phyloP scores from a whole-genome alignment of 2,797 vertebrate genomes.

The Threskiornis aethiopicus region DNA sequence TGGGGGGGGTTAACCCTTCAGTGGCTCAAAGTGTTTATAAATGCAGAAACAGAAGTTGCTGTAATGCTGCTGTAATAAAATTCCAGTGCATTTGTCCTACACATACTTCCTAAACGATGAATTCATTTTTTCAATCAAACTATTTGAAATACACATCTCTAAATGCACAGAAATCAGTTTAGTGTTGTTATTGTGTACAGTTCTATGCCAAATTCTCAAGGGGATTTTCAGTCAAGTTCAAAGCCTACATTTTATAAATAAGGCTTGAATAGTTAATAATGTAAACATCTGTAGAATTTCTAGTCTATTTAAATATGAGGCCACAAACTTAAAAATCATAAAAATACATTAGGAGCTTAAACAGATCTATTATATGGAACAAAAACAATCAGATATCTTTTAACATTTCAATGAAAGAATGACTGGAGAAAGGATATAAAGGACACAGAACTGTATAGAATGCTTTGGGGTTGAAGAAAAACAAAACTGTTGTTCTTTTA shows the following conservation, averaged over 20 bases:
- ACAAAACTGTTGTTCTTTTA: not conserved
- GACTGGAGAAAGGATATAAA: not conserved
- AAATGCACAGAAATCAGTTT: not conserved
- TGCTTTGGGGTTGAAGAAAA: not conserved
- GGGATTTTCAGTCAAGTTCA: conserved; percentile 42
- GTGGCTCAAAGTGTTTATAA: not conserved
- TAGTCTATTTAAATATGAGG: not conserved
- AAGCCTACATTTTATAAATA: not conserved
- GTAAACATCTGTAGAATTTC: not conserved
- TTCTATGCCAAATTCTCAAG: not conserved
- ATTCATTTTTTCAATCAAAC: not conserved
- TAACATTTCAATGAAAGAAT: not conserved
- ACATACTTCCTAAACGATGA: fast-evolving
- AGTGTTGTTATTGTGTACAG: not conserved
- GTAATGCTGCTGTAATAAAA: not conserved
- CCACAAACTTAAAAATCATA: not conserved
- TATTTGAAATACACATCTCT: not conserved
- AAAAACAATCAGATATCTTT: not conserved
- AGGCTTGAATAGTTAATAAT: not conserved
- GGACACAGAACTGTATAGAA: not conserved
- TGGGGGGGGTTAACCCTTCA: conserved; percentile 69
- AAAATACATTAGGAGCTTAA: not conserved
- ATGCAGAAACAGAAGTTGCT: not conserved
- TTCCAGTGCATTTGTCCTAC: not conserved
- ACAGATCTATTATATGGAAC: not conserved